Conservation (phyloP, 2,113 vertebrate species). For the Mesembrinibis cayennensis region DNA sequence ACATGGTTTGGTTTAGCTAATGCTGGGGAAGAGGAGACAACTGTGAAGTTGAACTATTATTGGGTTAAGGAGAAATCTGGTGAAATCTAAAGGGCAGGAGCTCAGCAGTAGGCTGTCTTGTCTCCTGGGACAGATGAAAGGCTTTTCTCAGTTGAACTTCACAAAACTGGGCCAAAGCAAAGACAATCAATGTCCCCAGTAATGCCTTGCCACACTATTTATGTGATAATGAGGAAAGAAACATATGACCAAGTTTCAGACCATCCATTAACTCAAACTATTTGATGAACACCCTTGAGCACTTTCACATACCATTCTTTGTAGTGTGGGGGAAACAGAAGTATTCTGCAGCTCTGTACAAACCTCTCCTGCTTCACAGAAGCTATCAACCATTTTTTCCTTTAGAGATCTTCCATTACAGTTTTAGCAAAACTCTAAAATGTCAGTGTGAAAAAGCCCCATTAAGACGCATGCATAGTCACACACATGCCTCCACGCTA, state of each 20-base stretch:
- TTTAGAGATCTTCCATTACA: neutral
- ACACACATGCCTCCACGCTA: neutral
- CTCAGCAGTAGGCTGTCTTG: neutral
- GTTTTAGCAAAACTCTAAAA: slow-evolving; percentile 24
- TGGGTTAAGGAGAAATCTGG: neutral
- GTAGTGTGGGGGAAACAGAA: neutral
- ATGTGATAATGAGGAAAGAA: neutral
- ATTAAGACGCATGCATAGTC: neutral
- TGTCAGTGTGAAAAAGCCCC: neutral
- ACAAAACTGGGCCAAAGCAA: neutral
- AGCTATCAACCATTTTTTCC: neutral
- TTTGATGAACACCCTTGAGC: neutral
- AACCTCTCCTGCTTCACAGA: neutral
- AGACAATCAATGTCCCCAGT: neutral
- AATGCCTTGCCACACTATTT: neutral
- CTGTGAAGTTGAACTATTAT: neutral
- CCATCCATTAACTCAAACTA: neutral
- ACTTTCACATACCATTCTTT: neutral
- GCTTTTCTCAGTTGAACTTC: neutral
- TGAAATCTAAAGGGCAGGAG: neutral
- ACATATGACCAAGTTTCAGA: neutral
- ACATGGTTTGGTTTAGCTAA: neutral
- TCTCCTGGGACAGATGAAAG: neutral
- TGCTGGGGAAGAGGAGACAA: neutral
- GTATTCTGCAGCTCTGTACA: neutral